A percentile compares a stretch with the other conserved stretches of the same genome.
These are phyloP conservation scores for Isichthys henryi DNA, from an alignment of 2,113 vertebrate species.

Conservation along the genomic window DNA sequence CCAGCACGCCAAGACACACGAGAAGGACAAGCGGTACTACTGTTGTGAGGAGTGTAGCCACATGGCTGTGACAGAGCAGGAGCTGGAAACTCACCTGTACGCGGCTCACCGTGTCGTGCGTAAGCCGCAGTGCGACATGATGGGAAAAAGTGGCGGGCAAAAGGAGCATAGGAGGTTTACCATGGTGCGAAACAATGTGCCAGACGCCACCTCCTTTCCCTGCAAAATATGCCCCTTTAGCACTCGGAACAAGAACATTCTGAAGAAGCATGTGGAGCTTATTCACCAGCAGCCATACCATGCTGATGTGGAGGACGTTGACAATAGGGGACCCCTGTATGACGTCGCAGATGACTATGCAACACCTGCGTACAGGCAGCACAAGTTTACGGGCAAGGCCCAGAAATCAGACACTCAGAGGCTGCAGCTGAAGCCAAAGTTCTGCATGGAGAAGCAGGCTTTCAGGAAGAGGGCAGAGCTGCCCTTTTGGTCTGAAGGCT, in stretches of 20 bases:
- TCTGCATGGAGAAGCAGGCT: slow-evolving; percentile 25
- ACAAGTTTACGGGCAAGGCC: slow-evolving; percentile 22
- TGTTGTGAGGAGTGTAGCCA: slow-evolving; percentile 79
- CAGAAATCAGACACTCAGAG: slow-evolving; percentile 13
- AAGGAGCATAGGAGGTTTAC: slow-evolving; percentile 58
- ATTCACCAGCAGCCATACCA: slow-evolving; percentile 50
- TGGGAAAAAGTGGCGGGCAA: slow-evolving; percentile 53
- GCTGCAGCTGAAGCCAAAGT: slow-evolving; percentile 35
- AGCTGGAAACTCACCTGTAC: slow-evolving; percentile 71
- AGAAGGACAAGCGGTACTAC: slow-evolving; percentile 81
- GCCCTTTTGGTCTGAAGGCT: slow-evolving; percentile 57
- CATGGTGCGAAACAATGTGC: slow-evolving; percentile 52
- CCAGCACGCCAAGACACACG: slow-evolving; percentile 73
- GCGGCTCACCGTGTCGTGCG: slow-evolving; percentile 66
- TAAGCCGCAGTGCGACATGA: slow-evolving; percentile 54
- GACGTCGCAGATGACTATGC: slow-evolving; percentile 4
- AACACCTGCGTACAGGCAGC: slow-evolving; percentile 5
- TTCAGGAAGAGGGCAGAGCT: slow-evolving; percentile 27
- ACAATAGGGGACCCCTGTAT: slow-evolving; percentile 29
- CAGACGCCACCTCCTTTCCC: slow-evolving; percentile 50
- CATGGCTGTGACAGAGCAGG: slow-evolving; percentile 70
- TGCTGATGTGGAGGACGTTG: slow-evolving; percentile 10
- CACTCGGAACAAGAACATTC: slow-evolving; percentile 59
- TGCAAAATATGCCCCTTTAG: slow-evolving; percentile 73
- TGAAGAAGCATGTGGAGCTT: slow-evolving; percentile 70